Base-by-base conservation (phyloP, 2,888 invertebrate genomes). In the Sarcophaga variegata region DNA sequence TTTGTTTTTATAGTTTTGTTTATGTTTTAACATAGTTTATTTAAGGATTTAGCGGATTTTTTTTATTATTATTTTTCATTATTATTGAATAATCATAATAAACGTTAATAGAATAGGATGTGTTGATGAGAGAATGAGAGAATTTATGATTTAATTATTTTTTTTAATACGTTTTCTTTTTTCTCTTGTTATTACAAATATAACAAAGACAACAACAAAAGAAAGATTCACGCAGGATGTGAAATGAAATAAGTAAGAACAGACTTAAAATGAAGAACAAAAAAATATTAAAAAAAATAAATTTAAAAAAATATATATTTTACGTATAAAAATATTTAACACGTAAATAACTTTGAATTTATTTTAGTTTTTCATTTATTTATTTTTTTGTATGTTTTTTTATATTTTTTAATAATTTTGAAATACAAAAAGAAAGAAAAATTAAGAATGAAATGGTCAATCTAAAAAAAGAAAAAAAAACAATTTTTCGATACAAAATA, bases 1-100 rank as follows among this genome's bases (percentile, higher is more conserved):
- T 75, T 37, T 81, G 81, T 10, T 70, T 71, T 87, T 76, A 69
- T 76, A 77, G 84, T 84, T 87, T 80, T 78, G 69, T 70, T 87
- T 81, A 83, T 87, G 84, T 84, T 79, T 87, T 87, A 84, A 87
- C 87, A 87, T 81, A 81, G 87, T 87, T 87, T 87, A 87, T 87
- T 87, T 87, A 87, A 87, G 84, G 84, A 87, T 87, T 87, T 87
- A 87, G 87, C 84, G 79, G 84, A 62, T 87, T 87, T 77, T 77
- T 77, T 78, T 59, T 59, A n/a, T 59, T 59, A 72, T 82, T 82
- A 75, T 37, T 69, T 83, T 84, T 85, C 66, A 76, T 81, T 87
- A 84, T 86, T 83, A 86, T 81, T 87, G 87, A 87, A 87, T 87
- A 84, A 81, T 87, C 81, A 87, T 87, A 87, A 87, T 87, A 87